Evolutionary conservation across 2,113 vertebrate species (phyloP), one percentile per base, ranked within the genome.

Genomic region (Megaceryle torquata): DNA sequence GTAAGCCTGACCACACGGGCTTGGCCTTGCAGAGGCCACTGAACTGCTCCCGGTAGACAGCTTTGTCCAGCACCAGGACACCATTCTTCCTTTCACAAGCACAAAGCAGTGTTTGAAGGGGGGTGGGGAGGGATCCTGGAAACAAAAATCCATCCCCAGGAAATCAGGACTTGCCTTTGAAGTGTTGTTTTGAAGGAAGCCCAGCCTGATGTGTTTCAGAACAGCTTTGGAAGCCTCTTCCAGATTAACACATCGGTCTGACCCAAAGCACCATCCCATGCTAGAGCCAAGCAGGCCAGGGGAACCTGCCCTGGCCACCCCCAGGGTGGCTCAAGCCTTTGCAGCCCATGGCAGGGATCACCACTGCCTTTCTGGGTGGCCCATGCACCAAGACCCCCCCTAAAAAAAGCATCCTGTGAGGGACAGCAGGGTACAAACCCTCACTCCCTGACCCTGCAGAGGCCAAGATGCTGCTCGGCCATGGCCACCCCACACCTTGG

Each of bases 191-290:
- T 17, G 0, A 9, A 31, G 11, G 4, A 12, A 84, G 41, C 76
- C 75, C 78, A 65, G 56, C 14, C 74, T 68, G 54, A 63, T 3
- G 50, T 6, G 39, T 64, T 72, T 57, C 29, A 19, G 7, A 61
- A 7, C 33, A 91, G 80, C 76, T 67, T 31, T 9, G 14, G 84
- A 61, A 93, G 31, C 56, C n/a, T 67, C 60, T 54, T 70, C 72
- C 83, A 78, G 68, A 21, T 63, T 13, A 0, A 0, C 37, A 10
- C 2, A 0, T 61, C 31, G 8, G 4, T 24, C 15, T 57, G 41
- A 74, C 17, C 46, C 37, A n/a, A 68, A 78, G 75, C 29, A 53
- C 25, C 44, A 11, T 8, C 37, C 51, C 31, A 21, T 25, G 3
- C 39, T 22, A 6, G 54, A 83, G 89, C 20, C 53, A 26, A n/a